Evolutionary conservation across 1,140 invertebrate genomes (phyloP).

Genomic region (Schlechtendalia chinensis): DNA sequence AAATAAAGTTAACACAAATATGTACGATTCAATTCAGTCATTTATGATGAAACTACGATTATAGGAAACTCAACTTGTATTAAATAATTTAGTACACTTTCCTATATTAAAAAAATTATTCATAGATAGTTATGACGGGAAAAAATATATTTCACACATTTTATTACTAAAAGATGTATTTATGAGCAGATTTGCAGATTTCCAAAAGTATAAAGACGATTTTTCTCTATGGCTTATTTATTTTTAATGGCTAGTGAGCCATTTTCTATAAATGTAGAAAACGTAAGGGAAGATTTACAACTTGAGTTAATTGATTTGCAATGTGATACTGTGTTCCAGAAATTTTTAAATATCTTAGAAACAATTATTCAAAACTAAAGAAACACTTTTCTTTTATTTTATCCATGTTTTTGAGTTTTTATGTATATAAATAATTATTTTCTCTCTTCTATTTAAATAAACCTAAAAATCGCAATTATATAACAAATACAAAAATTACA

Average conservation of each 20-base stretch:
- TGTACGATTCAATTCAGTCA: background rate
- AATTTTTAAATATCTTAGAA: no score
- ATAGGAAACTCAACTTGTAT: conserved; percentile 3
- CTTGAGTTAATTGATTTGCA: no score
- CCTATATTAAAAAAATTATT: background rate
- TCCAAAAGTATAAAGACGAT: background rate
- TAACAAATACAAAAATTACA: background rate
- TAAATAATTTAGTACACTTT: background rate
- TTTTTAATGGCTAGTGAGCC: no score
- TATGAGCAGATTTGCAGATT: background rate
- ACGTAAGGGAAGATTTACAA: no score
- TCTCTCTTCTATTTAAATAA: background rate
- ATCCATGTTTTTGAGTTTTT: background rate
- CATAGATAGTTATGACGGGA: background rate
- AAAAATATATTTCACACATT: conserved; percentile 4
- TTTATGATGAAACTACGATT: background rate
- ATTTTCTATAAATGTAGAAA: no score
- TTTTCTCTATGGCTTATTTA: background rate
- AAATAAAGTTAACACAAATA: conserved; percentile 11
- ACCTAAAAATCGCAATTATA: background rate
- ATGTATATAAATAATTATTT: background rate
- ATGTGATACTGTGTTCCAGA: no score
- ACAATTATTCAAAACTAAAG: background rate
- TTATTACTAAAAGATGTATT: background rate
- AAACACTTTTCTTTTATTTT: background rate